A percentile compares a stretch with the other conserved stretches of the same genome.
Evolutionary conservation across 2,888 invertebrate species (phyloP).

Genomic region (Acronicta alni): DNA sequence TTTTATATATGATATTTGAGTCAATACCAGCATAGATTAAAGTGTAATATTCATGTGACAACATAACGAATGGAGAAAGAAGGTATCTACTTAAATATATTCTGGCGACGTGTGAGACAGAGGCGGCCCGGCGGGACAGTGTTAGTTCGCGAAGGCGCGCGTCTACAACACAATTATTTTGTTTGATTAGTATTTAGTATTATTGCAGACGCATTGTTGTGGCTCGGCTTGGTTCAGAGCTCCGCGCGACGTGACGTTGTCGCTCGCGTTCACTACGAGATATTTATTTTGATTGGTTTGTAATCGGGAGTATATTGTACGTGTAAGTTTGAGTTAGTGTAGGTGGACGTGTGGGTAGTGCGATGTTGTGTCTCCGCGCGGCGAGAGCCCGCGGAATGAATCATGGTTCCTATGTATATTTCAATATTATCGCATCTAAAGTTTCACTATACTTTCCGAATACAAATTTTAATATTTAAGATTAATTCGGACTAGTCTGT

Average conservation of each 20-base stretch:
- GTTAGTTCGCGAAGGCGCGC: constrained; percentile 85
- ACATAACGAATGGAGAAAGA: constrained; percentile 16
- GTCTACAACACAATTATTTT: constrained; percentile 85
- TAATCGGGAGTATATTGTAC: constrained; percentile 71
- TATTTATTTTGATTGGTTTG: constrained; percentile 71
- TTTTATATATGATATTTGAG: constrained; percentile 52
- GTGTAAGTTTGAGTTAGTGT: constrained; percentile 81
- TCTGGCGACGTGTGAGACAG: constrained; percentile 44
- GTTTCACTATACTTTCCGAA: constrained; percentile 90
- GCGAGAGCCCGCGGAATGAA: constrained; percentile 85
- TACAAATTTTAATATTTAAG: constrained; percentile 89
- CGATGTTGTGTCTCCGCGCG: constrained; percentile 87
- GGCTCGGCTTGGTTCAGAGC: constrained; percentile 71
- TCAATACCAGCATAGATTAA: constrained; percentile 38
- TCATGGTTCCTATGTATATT: constrained; percentile 90
- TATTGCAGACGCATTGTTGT: constrained; percentile 73
- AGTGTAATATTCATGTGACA: constrained; percentile 40
- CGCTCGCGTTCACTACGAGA: constrained; percentile 61
- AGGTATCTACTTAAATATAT: constrained; percentile 12
- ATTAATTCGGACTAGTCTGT: constrained; percentile 89
- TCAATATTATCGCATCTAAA: constrained; percentile 90
- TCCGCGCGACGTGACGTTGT: constrained; percentile 65
- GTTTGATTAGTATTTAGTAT: constrained; percentile 81
- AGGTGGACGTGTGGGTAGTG: constrained; percentile 84
- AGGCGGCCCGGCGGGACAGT: constrained; percentile 63